Evolutionary conservation across 30 jellyfish, hydroid and myxozoan species (phyloP), one percentile per base, ranked within the genome.

Genomic region (Aurelia aurita): DNA sequence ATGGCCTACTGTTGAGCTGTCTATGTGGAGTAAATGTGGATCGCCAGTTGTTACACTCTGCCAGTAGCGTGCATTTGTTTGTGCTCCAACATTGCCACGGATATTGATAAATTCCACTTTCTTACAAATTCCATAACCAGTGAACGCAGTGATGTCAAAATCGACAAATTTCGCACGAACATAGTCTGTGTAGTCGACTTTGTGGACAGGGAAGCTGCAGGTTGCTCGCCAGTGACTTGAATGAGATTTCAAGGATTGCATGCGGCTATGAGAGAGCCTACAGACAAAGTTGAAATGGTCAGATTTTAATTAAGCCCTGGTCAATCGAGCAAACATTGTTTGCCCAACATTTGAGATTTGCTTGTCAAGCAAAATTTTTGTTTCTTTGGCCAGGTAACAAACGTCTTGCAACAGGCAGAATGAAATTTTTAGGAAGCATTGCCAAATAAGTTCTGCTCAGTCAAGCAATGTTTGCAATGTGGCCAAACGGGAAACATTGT

Each of bases 141-240:
- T n/a, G 11, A 23, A 20, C 14, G 69, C 13, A 20, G 13, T 14
- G 69, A 58, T 58, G 29, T 58, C 69, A 58, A 58, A 58, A 7
- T 58, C 69, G 26, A n/a, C 3, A 5, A 58, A 23, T n/a, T 23
- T 58, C 13, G 28, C 69, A 0, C 69, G 25, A 20, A 58, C 69
- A 10, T 58, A 58, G 29, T 58, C 69, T 20, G 25, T 23, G 28
- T 58, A 58, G 69, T 58, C 69, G 12, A 58, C 69, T n/a, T 23
- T 23, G 69, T 4, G 14, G 14, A 14, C 25, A 58, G 25, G 28
- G 3, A 58, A 58, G 69, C 69, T 58, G 69, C 69, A 58, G 28
- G 69, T 58, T 23, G 69, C 12, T 58, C 69, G 25, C 69, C 69
- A 58, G 69, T 58, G 69, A 20, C 28, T n/a, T 58, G 69, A 58